phyloP scores from a whole-genome alignment of 2,113 vertebrate species.

The Vanacampus margaritifer region DNA sequence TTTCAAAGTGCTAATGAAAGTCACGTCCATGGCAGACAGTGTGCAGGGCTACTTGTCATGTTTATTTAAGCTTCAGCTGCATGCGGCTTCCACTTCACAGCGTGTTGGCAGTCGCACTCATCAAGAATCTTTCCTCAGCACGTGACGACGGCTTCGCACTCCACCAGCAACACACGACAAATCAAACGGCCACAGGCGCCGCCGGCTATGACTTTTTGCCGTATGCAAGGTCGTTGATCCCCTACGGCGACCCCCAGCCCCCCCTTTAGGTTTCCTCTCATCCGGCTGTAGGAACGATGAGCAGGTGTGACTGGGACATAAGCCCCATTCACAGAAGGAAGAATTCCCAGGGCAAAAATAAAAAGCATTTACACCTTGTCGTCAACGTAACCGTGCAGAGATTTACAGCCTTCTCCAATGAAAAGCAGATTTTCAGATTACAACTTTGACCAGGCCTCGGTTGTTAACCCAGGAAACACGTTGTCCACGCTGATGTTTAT shows the following conservation, averaged over 20 bases:
- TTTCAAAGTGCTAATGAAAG: slow-evolving; percentile 20
- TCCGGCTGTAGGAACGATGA: slow-evolving; percentile 27
- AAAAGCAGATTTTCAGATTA: slow-evolving; percentile 18
- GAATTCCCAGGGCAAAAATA: slow-evolving; percentile 21
- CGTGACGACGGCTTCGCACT: slow-evolving; percentile 33
- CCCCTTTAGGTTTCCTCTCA: slow-evolving; percentile 16
- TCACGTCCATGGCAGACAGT: slow-evolving; percentile 22
- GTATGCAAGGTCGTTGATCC: slow-evolving; percentile 12
- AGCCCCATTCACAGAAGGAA: slow-evolving; percentile 24
- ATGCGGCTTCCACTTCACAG: slow-evolving; percentile 26
- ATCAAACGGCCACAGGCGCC: slow-evolving; percentile 17
- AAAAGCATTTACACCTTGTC: slow-evolving; percentile 22
- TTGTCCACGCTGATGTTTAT: no score
- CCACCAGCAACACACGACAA: slow-evolving; percentile 16
- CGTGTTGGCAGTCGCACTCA: slow-evolving; percentile 22
- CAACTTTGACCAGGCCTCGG: slow-evolving; percentile 15
- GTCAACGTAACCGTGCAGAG: slow-evolving; percentile 29
- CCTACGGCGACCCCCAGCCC: no score
- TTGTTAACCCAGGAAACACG: no score
- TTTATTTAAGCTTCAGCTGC: slow-evolving; percentile 42
- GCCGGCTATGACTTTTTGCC: slow-evolving; percentile 8
- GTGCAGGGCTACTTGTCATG: slow-evolving; percentile 16
- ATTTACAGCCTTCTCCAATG: slow-evolving; percentile 34
- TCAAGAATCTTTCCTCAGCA: slow-evolving; percentile 48
- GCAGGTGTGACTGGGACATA: slow-evolving; percentile 39